Base-by-base conservation (phyloP, 2,888 invertebrate genomes). In the Erebia ligea region DNA sequence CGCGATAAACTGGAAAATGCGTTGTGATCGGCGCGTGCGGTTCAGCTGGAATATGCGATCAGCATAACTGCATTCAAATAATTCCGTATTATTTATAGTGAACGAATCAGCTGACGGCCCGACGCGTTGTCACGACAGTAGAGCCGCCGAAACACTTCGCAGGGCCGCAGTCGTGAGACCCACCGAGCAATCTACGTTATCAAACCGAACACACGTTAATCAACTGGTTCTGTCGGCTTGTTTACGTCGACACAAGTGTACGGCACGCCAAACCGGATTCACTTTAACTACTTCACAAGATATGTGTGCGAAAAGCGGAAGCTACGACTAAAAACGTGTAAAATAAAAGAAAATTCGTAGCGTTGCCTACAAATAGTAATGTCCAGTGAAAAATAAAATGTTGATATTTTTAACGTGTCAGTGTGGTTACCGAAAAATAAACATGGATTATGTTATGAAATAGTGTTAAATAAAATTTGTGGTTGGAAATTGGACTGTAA, bases 31-130 rank as follows among this genome's bases (percentile, higher is more conserved):
- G 54, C 19, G 19, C 54, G 54, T 54, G 19, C 52, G 52, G 52
- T 10, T 54, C 3, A 54, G 1, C 54, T 10, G 54, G 11, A 54
- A 54, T 54, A 10, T 54, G 54, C 19, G 19, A 54, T 19, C 54
- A 54, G 17, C 17, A 19, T 76, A 75, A 74, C 76, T 80, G 79
- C 75, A 77, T 81, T 79, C 84, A 82, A 84, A 85, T 86, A 83
- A 87, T 89, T 88, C 85, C 81, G 82, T 86, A 92, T 91, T 92
- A 92, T 93, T 91, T 91, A 91, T 92, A 92, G 92, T 89, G 83
- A 82, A 76, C 84, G 82, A 83, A 91, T 91, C 93, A 90, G 92
- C 93, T 92, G 91, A 84, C 81, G 77, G 77, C 78, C 76, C 77
- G 56, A 25, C 25, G 56, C 13, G 56, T 57, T 25, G 56, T 25